phyloP scores from a whole-genome alignment of 2,888 invertebrate species.

The Clitarchus hookeri region DNA sequence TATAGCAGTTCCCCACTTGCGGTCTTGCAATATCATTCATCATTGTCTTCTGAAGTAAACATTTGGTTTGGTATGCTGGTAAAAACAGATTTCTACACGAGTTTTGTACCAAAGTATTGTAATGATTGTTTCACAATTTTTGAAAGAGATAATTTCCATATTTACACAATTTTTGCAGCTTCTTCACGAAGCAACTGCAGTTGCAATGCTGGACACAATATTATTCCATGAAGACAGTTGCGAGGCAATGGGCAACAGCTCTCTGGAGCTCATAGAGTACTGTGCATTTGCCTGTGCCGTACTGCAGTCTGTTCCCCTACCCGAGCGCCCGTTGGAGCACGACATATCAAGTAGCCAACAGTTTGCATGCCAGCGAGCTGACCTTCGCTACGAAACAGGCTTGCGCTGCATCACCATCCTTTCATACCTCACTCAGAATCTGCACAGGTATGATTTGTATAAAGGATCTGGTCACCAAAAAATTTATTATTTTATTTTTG shows the following conservation, averaged over 20 bases:
- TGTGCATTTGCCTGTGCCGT: constrained; percentile 69
- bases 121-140: no score
- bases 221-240: constrained; percentile 81
- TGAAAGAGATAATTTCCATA: no score
- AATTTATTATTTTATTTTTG: no score
- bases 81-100: no score
- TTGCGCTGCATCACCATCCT: constrained; percentile 80
- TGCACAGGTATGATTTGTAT: constrained; percentile 55
- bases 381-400: constrained; percentile 78
- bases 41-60: no score
- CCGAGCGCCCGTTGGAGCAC: background rate
- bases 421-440: constrained; percentile 68
- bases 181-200: constrained; percentile 79
- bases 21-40: no score
- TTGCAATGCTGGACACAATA: constrained; percentile 80
- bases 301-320: constrained; percentile 56
- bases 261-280: constrained; percentile 84
- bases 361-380: constrained; percentile 66
- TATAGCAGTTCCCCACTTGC: no score
- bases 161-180: constrained; percentile 53
- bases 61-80: no score
- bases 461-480: no score
- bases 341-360: constrained; percentile 53
- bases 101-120: no score
- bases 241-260: constrained; percentile 74